Percentiles rank a stretch among this genome's conserved stretches.
Conservation (phyloP, 1,140 invertebrate genomes). For the Zaprionus lachaisei region DNA sequence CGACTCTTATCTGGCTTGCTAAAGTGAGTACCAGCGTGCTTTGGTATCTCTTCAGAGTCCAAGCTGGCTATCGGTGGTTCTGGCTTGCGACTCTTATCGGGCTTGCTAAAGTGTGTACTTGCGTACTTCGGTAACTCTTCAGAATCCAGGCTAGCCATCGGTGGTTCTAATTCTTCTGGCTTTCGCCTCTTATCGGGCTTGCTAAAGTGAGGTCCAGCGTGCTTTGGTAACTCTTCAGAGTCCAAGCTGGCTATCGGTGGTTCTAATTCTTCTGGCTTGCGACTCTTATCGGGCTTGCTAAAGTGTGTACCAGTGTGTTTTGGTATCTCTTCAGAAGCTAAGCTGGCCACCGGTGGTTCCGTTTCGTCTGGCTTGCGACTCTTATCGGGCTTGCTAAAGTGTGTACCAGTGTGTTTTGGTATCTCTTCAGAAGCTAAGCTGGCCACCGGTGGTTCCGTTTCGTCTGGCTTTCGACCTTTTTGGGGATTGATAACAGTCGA, state of each 20-base stretch:
- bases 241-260: neutral
- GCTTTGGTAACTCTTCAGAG: neutral
- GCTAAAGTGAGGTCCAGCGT: neutral
- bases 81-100: too few relatives aligned
- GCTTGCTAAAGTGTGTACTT: neutral
- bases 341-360: neutral
- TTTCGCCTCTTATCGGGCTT: too few relatives aligned
- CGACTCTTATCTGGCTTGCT: neutral
- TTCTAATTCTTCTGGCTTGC: neutral
- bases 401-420: neutral
- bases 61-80: too few relatives aligned
- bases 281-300: neutral
- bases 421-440: neutral
- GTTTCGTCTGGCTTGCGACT: too few relatives aligned
- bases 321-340: neutral
- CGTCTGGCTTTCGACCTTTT: neutral
- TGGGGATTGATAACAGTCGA: neutral
- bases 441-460: neutral
- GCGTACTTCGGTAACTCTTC: neutral
- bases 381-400: neutral
- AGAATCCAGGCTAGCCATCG: neutral
- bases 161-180: too few relatives aligned
- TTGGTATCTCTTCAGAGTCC: neutral
- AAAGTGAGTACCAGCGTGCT: neutral
- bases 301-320: neutral